These are phyloP conservation scores for Plebejus argus DNA, from an alignment of 2,888 invertebrate species.

Conservation along the genomic window DNA sequence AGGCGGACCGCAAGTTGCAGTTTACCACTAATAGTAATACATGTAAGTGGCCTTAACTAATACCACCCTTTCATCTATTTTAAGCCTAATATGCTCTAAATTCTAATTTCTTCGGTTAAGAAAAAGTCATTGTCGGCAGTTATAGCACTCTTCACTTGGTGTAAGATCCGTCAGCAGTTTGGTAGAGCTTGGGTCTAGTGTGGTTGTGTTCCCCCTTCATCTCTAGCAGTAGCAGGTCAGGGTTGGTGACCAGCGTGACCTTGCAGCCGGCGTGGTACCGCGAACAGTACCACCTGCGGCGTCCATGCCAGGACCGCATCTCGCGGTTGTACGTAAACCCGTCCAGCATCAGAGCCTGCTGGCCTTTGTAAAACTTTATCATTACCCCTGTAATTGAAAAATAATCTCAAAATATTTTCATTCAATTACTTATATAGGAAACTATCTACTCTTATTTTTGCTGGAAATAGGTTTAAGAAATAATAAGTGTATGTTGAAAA, in stretches of 20 bases:
- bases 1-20: no score
- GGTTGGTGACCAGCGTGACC: slow-evolving; percentile 44
- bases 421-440: no score
- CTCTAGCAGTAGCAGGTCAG: slow-evolving; percentile 35
- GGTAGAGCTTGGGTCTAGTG: slow-evolving; percentile 35
- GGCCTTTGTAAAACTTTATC: slow-evolving; percentile 24
- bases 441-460: no score
- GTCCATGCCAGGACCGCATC: not conserved
- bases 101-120: not conserved
- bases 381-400: slow-evolving; percentile 6
- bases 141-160: not conserved
- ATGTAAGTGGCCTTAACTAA: no score
- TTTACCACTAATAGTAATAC: no score
- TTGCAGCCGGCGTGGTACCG: slow-evolving; percentile 49
- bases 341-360: slow-evolving; percentile 22
- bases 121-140: not conserved
- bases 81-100: no score
- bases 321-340: slow-evolving; percentile 39
- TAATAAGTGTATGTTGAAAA: not conserved
- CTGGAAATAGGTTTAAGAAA: no score
- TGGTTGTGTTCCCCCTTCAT: slow-evolving; percentile 44
- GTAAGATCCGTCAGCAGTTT: slow-evolving; percentile 11
- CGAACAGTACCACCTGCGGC: slow-evolving; percentile 49
- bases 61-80: no score
- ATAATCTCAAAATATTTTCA: no score